phyloP scores from a whole-genome alignment of 2,113 vertebrate genomes.

The Ammodytes dubius region DNA sequence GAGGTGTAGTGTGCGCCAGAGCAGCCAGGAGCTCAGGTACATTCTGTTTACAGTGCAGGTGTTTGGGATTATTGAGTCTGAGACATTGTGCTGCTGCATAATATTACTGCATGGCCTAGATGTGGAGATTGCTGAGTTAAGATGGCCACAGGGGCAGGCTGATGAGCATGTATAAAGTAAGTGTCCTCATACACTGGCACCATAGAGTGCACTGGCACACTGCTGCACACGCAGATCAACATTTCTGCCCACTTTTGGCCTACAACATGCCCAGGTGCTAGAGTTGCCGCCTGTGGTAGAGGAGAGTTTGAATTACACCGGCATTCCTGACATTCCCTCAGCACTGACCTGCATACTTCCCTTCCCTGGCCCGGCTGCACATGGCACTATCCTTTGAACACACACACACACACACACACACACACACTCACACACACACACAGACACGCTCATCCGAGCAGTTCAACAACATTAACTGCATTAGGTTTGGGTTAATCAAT shows the following conservation, averaged over 20 bases:
- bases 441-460: conserved; percentile 15
- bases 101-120: neutral
- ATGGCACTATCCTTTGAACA: conserved; percentile 60
- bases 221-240: neutral
- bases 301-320: conserved; percentile 76
- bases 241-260: conserved; percentile 31
- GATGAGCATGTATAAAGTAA: neutral
- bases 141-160: neutral
- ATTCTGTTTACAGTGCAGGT: conserved; percentile 58
- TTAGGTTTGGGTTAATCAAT: conserved; percentile 67
- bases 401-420: conserved; percentile 41
- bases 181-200: neutral
- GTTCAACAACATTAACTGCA: conserved; percentile 40
- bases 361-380: conserved; percentile 71
- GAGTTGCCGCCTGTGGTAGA: conserved; percentile 52
- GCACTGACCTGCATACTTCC: conserved; percentile 80
- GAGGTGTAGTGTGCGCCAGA: conserved; percentile 66
- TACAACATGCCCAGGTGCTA: conserved; percentile 66
- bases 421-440: conserved; percentile 29
- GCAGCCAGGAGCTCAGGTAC: conserved; percentile 57
- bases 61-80: conserved; percentile 46
- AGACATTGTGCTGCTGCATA: conserved; percentile 6
- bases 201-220: neutral
- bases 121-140: neutral
- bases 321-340: conserved; percentile 84